Evolutionary conservation across 2,888 invertebrate genomes (phyloP).

Genomic region (Scotopteryx bipunctaria): DNA sequence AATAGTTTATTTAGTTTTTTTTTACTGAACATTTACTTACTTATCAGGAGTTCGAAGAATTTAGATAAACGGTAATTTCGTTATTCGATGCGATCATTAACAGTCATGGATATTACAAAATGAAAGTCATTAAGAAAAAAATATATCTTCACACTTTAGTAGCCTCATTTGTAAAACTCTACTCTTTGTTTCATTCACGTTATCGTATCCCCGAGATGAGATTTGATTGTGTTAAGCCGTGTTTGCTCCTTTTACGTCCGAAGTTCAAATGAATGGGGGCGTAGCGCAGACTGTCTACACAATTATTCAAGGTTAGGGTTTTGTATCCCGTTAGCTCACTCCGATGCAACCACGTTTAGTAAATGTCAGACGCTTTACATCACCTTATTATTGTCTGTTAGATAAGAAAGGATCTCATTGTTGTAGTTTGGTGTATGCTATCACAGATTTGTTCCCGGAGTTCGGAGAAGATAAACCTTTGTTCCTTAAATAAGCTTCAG

Average conservation of each 20-base stretch:
- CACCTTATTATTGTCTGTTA: conserved; percentile 3
- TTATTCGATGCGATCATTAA: conserved; percentile 16
- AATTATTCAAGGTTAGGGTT: conserved; percentile 51
- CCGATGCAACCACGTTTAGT: conserved; percentile 28
- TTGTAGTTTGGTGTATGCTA: conserved; percentile 6
- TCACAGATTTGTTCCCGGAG: conserved; percentile 2
- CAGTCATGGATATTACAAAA: too few species aligned
- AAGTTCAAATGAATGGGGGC: conserved; percentile 27
- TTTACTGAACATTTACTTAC: too few species aligned
- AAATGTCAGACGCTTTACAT: conserved; percentile 5
- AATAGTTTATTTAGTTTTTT: too few species aligned
- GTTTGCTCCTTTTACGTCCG: conserved; percentile 16
- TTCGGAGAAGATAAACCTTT: conserved; percentile 13
- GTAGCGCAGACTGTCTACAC: conserved; percentile 20
- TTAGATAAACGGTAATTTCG: too few species aligned
- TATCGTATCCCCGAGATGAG: conserved; percentile 1
- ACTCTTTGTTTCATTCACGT: conserved; percentile 15
- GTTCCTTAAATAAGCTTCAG: conserved; percentile 19
- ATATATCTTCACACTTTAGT: too few species aligned
- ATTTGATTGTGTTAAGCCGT: conserved; percentile 7
- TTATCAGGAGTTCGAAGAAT: too few species aligned
- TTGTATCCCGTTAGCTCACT: conserved; percentile 32
- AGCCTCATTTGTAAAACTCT: neutral
- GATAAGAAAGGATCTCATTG: conserved; percentile 4
- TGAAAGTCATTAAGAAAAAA: too few species aligned